phyloP scores from a whole-genome alignment of 2,888 invertebrate genomes.

The Eristalinus sepulchralis region DNA sequence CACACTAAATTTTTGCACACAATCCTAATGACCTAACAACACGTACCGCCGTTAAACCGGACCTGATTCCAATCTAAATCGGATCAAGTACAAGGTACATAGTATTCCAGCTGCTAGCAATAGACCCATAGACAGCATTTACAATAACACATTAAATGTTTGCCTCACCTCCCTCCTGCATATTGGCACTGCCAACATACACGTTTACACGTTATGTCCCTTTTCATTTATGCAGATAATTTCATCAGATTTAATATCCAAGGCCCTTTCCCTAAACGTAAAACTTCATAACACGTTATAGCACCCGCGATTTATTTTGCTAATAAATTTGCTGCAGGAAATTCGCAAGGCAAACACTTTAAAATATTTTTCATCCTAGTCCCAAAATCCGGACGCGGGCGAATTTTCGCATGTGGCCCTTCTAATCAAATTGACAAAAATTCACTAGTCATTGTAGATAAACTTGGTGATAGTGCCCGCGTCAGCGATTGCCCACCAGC shows the following conservation, averaged over 20 bases:
- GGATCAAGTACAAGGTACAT: too few species aligned
- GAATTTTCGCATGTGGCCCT: constrained; percentile 37
- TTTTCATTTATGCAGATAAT: too few species aligned
- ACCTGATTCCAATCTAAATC: too few species aligned
- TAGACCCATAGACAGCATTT: too few species aligned
- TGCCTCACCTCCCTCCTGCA: too few species aligned
- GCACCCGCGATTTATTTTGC: not conserved
- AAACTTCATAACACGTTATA: constrained; percentile 19
- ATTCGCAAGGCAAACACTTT: constrained; percentile 43
- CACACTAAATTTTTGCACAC: too few species aligned
- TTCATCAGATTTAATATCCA: not conserved
- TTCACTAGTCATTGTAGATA: constrained; percentile 36
- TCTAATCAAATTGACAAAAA: constrained; percentile 68
- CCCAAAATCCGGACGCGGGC: constrained; percentile 46
- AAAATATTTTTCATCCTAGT: constrained; percentile 62
- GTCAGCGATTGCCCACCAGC: constrained; percentile 25
- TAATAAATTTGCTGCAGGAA: constrained; percentile 29
- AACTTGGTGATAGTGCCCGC: constrained; percentile 26
- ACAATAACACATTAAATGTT: too few species aligned
- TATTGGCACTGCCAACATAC: too few species aligned
- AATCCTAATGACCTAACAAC: too few species aligned
- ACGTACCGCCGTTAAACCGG: too few species aligned
- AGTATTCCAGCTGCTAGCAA: too few species aligned
- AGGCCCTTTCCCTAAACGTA: not conserved
- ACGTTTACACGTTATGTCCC: too few species aligned